Evolutionary conservation across 37 sponge, comb jelly and placozoan genomes (phyloP), one percentile per base, ranked within the genome.

Genomic region (Eunapius fragilis): DNA sequence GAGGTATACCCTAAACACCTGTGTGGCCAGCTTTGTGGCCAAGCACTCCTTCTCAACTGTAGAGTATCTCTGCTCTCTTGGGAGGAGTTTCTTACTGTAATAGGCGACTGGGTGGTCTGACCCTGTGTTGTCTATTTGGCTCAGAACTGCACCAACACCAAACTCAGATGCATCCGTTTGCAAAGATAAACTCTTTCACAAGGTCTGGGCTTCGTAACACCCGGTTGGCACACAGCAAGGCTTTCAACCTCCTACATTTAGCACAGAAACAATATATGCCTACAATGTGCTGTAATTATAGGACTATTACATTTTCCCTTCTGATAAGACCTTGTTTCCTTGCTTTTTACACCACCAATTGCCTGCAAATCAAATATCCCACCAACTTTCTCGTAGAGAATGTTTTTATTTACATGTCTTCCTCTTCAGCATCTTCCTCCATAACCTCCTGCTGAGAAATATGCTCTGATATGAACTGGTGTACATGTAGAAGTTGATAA

Each of bases 111-210:
- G 83, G 27, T 74, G 88, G 30, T 88, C 88, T 25, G 34, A 30
- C 28, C 82, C 87, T 48, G 68, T 38, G 26, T 37, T 68, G 31
- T 76, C 84, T 25, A 31, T 6, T 38, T 88, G 89, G 74, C 89
- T 88, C 25, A 88, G 78, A 32, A 88, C 84, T 47, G 78, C 89
- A 35, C 89, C 89, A 19, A 83, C 74, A 7, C 89, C 89, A 77
- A 71, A 36, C 34, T 88, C 74, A 3, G 79, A 88, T 0, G 89
- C 89, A 83, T 88, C 84, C 11, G 89, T 88, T 68, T 88, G 89
- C 35, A 88, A n/a, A 27, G 23, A 81, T 69, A 35, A 86, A 90
- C 31, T 67, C 33, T 41, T 32, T 31, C 31, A 14, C 25, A 31
- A 85, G 70, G 69, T 79, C 70, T 36, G 86, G 86, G 37, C 74